Percentiles rank a stretch among this genome's conserved stretches.
Evolutionary conservation across 2,888 invertebrate genomes (phyloP).

Genomic region (Phanerotoma sp.): DNA sequence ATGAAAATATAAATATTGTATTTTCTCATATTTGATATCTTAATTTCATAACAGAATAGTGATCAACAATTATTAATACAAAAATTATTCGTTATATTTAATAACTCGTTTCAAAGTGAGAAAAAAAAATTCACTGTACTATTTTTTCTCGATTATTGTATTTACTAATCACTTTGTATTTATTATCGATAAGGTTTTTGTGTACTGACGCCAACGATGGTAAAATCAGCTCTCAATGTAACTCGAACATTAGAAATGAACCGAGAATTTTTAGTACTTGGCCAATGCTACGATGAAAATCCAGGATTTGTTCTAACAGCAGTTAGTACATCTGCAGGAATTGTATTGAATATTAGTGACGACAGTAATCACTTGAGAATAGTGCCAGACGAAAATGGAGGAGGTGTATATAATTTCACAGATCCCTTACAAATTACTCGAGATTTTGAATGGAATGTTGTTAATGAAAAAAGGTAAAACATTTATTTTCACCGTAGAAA

Average conservation of each 20-base stretch:
- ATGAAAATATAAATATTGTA: neutral
- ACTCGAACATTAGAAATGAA: conserved; percentile 37
- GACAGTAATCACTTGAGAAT: conserved; percentile 46
- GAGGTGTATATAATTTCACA: conserved; percentile 46
- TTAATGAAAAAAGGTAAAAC: conserved; percentile 49
- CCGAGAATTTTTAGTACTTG: conserved; percentile 46
- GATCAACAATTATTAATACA: no score
- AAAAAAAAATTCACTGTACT: no score
- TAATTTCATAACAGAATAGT: no score
- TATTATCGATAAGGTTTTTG: conserved; percentile 42
- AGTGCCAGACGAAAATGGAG: conserved; percentile 39
- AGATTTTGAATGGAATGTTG: conserved; percentile 43
- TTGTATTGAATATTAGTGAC: conserved; percentile 45
- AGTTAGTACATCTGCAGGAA: conserved; percentile 34
- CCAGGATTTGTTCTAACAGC: conserved; percentile 48
- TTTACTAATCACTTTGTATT: neutral
- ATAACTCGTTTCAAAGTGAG: no score
- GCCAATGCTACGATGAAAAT: conserved; percentile 49
- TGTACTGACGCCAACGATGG: conserved; percentile 40
- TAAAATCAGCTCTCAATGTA: conserved; percentile 45
- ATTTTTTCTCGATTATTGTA: no score
- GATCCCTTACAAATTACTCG: conserved; percentile 39
- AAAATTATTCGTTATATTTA: no score
- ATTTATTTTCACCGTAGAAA: neutral
- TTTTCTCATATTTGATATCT: neutral